Evolutionary conservation across 2,797 vertebrate species (phyloP), one percentile per base, ranked within the genome.

Genomic region (Helostoma temminkii): DNA sequence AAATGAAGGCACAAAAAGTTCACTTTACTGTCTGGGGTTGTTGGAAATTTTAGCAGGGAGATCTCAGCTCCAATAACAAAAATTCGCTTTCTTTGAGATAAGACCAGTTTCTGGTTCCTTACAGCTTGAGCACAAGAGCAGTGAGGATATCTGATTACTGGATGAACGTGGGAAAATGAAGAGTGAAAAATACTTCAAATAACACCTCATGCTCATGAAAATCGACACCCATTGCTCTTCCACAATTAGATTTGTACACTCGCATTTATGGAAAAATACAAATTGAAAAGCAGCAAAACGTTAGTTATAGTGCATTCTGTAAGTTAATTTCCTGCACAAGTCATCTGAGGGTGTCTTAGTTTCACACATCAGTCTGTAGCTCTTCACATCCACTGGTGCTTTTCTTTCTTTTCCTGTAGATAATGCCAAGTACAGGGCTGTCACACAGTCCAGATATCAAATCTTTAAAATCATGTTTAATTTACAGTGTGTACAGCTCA

Each of bases 351-450:
- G 12, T 66, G 52, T 85, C 70, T n/a, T n/a, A 32, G 60, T 73
- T 85, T 80, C 68, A 74, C 65, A 80, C 70, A 76, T 75, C 69
- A 61, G 53, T 77, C 62, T 74, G 57, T 52, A 81, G 64, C 60
- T 67, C 64, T 65, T 15, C 16, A 30, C 21, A 0, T 18, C n/a
- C 21, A 16, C 34, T 54, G 30, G 3, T 8, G 53, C n/a, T 42
- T 50, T 22, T 43, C 46, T 66, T 14, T 56, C 57, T 59, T 34
- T 39, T 41, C 18, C 39, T 0, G 41, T 21, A 47, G 7, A 49
- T 50, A 25, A 49, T 6, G 2, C 6, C 15, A 15, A 6, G 47
- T 26, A 7, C 5, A 48, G 48, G 50, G 7, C 58, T 41, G 16
- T 25, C 18, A 42, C 18, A 42, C 9, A 19, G 16, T 19, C 18